These are phyloP conservation scores for Characodon lateralis DNA, from an alignment of 2,797 vertebrate species.

Conservation along the genomic window DNA sequence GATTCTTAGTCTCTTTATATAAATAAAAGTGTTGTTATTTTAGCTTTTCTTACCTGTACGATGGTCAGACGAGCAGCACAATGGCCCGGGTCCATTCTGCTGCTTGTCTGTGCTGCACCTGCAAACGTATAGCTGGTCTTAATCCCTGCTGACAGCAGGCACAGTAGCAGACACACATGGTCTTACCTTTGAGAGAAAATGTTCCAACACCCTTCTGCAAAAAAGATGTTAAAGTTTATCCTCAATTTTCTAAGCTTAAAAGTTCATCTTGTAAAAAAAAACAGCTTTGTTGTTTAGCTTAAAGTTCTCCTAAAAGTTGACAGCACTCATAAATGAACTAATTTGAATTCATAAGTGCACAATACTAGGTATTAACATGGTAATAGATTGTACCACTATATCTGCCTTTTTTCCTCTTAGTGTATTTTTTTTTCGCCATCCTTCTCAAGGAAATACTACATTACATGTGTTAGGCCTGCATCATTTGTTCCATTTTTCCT, in stretches of 20 bases:
- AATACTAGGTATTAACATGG: not conserved
- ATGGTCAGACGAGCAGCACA: too few relatives aligned
- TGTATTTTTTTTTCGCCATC: not conserved
- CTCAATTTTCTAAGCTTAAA: too few relatives aligned
- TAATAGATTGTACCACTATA: not conserved
- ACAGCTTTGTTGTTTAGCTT: not conserved
- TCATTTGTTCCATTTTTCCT: constrained; percentile 22
- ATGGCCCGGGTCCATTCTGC: too few relatives aligned
- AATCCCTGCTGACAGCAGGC: not conserved
- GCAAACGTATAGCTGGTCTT: not conserved
- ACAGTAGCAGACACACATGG: not conserved
- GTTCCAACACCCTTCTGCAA: not conserved
- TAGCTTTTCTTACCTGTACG: too few relatives aligned
- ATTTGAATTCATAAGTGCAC: not conserved
- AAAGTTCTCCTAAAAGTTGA: not conserved
- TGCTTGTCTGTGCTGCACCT: too few relatives aligned
- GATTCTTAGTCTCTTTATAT: too few relatives aligned
- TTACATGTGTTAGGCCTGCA: not conserved
- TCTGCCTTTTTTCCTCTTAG: not conserved
- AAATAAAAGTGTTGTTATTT: too few relatives aligned
- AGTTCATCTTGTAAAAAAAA: not conserved
- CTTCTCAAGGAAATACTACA: not conserved
- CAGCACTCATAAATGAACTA: not conserved
- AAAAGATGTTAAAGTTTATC: too few relatives aligned
- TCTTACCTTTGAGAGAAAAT: not conserved